These are phyloP conservation scores for Idris sp. DNA, from an alignment of 1,140 invertebrate species.

Conservation along the genomic window DNA sequence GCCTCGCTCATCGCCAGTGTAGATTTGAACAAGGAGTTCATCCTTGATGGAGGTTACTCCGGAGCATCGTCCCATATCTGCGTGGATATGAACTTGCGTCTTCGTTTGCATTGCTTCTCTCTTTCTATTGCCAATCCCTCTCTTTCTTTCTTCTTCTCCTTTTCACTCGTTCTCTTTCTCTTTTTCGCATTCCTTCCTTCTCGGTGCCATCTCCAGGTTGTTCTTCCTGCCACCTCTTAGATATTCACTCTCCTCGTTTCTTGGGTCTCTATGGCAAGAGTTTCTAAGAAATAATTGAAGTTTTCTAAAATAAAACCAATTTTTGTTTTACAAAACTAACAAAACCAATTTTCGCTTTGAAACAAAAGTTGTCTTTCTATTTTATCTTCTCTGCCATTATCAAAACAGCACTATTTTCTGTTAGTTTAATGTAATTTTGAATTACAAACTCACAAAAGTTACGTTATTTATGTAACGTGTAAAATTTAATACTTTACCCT, in stretches of 20 bases:
- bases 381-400: no score
- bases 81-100: slow-evolving; percentile 74
- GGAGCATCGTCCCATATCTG: slow-evolving; percentile 77
- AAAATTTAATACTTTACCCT: no score
- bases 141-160: slow-evolving; percentile 7
- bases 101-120: slow-evolving; percentile 66
- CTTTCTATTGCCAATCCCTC: slow-evolving; percentile 38
- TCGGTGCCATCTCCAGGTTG: slow-evolving; percentile 36
- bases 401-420: no score
- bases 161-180: slow-evolving; percentile 13
- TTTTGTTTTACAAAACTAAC: no score
- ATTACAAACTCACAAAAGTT: no score
- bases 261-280: slow-evolving; percentile 10
- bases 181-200: slow-evolving; percentile 13
- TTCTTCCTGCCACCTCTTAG: slow-evolving; percentile 40
- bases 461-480: no score
- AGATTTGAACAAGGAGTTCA: slow-evolving; percentile 68
- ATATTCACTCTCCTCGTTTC: slow-evolving; percentile 39
- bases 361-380: no score
- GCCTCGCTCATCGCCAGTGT: slow-evolving; percentile 11
- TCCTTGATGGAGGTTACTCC: slow-evolving; percentile 78
- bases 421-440: no score
- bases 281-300: slow-evolving; percentile 7
- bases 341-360: no score
- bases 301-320: background rate